Evolutionary conservation across 2,113 vertebrate species (phyloP).

Genomic region (Gnathonemus echidnorhynchus): DNA sequence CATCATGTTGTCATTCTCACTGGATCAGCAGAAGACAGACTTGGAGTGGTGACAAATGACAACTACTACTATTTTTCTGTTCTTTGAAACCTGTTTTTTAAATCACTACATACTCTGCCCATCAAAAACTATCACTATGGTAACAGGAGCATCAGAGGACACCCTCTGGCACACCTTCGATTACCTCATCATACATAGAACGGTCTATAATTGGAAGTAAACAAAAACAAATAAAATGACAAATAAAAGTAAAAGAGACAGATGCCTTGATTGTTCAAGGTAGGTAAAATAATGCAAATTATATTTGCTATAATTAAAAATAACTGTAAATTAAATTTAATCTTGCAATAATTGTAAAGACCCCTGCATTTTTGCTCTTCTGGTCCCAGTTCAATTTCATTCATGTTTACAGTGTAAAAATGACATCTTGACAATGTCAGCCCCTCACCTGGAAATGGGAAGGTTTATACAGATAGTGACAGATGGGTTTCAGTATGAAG

Average conservation of each 20-base stretch:
- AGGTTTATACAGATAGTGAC: background rate
- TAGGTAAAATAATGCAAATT: background rate
- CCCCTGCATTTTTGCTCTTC: background rate
- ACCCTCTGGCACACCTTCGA: background rate
- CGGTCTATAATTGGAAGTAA: background rate
- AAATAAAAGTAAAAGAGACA: background rate
- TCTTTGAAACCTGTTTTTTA: background rate
- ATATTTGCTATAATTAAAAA: background rate
- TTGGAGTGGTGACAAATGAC: constrained; percentile 1
- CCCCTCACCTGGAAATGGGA: background rate
- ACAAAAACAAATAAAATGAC: background rate
- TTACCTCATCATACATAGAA: background rate
- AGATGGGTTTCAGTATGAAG: constrained; percentile 3
- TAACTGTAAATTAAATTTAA: background rate
- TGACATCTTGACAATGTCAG: background rate
- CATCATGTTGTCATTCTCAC: background rate
- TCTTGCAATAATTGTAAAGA: background rate
- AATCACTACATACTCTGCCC: background rate
- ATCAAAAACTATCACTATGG: background rate
- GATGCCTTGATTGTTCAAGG: background rate
- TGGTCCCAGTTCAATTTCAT: background rate
- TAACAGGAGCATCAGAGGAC: background rate
- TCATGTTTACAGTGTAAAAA: constrained; percentile 8
- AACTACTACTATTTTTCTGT: background rate
- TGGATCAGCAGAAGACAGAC: background rate